Evolutionary conservation across 2,888 invertebrate genomes (phyloP).

Genomic region (Nebria salina): DNA sequence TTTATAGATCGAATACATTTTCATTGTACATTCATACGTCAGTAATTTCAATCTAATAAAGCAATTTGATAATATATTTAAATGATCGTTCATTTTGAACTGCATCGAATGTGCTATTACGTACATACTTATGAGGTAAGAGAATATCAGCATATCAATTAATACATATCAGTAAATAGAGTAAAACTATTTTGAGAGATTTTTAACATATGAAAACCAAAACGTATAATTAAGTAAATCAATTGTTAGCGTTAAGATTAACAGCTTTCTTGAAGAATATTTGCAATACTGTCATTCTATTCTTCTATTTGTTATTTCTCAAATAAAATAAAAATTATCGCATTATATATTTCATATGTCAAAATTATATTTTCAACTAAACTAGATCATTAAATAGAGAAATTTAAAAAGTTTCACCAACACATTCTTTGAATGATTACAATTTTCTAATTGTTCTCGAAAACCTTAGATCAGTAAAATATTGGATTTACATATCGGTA

Average conservation of each 20-base stretch:
- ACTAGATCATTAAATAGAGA: too few relatives aligned
- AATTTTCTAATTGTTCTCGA: too few relatives aligned
- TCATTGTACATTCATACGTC: neutral
- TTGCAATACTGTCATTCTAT: constrained; percentile 2
- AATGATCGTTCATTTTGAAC: neutral
- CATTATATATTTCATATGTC: too few relatives aligned
- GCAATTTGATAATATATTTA: neutral
- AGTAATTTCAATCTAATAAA: neutral
- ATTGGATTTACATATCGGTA: too few relatives aligned
- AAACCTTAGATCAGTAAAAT: too few relatives aligned
- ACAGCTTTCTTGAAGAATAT: neutral
- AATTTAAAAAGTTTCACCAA: too few relatives aligned
- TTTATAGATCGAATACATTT: neutral
- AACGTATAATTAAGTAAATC: constrained; percentile 29
- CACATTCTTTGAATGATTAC: too few relatives aligned
- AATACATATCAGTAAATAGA: constrained; percentile 43
- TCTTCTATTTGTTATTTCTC: too few relatives aligned
- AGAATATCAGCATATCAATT: constrained; percentile 30
- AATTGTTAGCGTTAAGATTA: constrained; percentile 24
- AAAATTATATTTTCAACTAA: too few relatives aligned
- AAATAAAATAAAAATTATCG: too few relatives aligned
- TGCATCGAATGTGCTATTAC: neutral
- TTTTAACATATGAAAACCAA: constrained; percentile 27
- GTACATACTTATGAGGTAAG: neutral
- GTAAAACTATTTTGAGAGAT: constrained; percentile 43